Evolutionary conservation across 2,797 vertebrate species (phyloP).

Genomic region (Coendou prehensilis): DNA sequence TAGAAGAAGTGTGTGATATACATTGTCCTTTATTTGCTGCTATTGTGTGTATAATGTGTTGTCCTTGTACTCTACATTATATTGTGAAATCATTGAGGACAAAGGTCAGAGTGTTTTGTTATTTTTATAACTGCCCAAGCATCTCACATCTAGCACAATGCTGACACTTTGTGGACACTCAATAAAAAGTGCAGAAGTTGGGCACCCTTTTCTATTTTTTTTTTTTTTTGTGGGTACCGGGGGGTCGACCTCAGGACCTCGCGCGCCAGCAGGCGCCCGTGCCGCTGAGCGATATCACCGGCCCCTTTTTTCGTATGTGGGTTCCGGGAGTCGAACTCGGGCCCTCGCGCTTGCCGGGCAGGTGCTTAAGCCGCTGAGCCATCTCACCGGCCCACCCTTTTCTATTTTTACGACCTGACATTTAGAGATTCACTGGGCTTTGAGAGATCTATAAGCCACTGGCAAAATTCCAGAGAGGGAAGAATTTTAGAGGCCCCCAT

Average conservation of each 20-base stretch:
- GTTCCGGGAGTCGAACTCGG: too few relatives aligned
- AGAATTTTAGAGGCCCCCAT: neutral
- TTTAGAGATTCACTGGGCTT: neutral
- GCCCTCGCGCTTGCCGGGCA: too few relatives aligned
- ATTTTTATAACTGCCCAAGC: neutral
- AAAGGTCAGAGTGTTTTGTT: neutral
- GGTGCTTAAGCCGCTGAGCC: too few relatives aligned
- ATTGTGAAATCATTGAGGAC: neutral
- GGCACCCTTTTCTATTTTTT: neutral
- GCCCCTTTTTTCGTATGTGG: too few relatives aligned
- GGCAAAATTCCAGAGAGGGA: slow-evolving; percentile 17
- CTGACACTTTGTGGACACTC: neutral
- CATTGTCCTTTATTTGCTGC: neutral
- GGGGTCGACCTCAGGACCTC: too few relatives aligned
- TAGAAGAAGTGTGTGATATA: neutral
- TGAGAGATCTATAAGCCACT: neutral
- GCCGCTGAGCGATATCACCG: too few relatives aligned
- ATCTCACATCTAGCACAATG: neutral
- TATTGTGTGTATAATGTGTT: neutral
- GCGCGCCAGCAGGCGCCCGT: too few relatives aligned
- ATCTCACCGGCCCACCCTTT: too few relatives aligned
- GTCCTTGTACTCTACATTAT: neutral
- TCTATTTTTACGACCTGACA: neutral
- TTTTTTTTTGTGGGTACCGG: too few relatives aligned
- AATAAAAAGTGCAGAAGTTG: neutral